phyloP scores from a whole-genome alignment of 2,797 vertebrate species.

The Okamejei kenojei region DNA sequence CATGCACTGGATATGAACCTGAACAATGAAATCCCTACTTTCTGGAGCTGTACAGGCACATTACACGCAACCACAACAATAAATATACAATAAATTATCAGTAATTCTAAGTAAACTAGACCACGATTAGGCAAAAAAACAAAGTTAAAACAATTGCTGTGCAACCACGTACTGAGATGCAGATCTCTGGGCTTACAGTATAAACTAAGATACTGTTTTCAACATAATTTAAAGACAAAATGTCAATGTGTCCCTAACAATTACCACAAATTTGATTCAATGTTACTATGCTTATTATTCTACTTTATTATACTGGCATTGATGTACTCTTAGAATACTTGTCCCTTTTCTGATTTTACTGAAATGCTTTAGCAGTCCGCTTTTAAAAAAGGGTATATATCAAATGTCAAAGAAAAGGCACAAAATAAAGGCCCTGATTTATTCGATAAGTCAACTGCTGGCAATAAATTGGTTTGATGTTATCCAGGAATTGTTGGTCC shows the following conservation, averaged over 20 bases:
- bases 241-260: slow-evolving; percentile 53
- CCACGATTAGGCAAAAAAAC: too few species aligned
- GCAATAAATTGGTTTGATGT: neutral
- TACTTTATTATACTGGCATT: slow-evolving; percentile 58
- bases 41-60: too few species aligned
- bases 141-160: too few species aligned
- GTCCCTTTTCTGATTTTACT: slow-evolving; percentile 53
- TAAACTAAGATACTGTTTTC: slow-evolving; percentile 52
- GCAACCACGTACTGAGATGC: neutral
- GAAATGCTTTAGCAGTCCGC: slow-evolving; percentile 56
- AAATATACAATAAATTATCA: too few species aligned
- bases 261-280: slow-evolving; percentile 49
- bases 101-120: too few species aligned
- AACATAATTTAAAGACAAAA: slow-evolving; percentile 52
- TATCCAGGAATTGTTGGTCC: neutral
- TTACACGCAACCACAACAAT: too few species aligned
- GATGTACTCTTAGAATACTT: slow-evolving; percentile 51
- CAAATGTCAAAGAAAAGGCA: slow-evolving; percentile 47
- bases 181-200: slow-evolving; percentile 41
- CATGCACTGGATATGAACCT: too few species aligned
- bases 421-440: slow-evolving; percentile 36
- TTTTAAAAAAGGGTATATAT: slow-evolving; percentile 54
- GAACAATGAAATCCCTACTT: too few species aligned
- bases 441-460: neutral
- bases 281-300: slow-evolving; percentile 53